phyloP scores from a whole-genome alignment of 2,888 invertebrate species.

The Harmothoe impar region DNA sequence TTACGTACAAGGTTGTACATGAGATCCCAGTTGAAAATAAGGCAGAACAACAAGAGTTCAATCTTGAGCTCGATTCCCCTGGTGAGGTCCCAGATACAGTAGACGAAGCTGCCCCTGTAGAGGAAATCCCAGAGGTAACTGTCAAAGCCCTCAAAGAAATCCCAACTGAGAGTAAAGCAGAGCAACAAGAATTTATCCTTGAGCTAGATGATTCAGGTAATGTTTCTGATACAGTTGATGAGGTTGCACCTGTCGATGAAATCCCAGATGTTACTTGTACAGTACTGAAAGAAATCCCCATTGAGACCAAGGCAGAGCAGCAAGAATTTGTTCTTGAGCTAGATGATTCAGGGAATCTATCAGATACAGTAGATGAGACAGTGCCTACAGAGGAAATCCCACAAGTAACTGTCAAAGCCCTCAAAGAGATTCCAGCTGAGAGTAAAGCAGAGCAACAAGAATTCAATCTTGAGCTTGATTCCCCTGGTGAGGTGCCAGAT shows the following conservation, averaged over 20 bases:
- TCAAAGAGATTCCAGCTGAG: slow-evolving; percentile 64
- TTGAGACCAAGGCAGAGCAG: slow-evolving; percentile 18
- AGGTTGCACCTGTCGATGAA: neutral
- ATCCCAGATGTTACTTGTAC: neutral
- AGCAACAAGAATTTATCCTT: slow-evolving; percentile 62
- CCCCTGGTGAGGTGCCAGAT: neutral
- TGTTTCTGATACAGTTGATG: neutral
- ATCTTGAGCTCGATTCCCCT: neutral
- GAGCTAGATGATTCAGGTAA: slow-evolving; percentile 43
- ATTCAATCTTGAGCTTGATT: slow-evolving; percentile 5
- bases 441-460: slow-evolving; percentile 35
- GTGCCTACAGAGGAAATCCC: neutral
- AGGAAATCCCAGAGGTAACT: slow-evolving; percentile 1
- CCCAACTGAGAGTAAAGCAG: slow-evolving; percentile 9
- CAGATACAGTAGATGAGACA: slow-evolving; percentile 9
- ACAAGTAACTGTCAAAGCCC: slow-evolving; percentile 54
- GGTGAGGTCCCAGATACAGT: slow-evolving; percentile 26
- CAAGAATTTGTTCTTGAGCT: slow-evolving; percentile 47
- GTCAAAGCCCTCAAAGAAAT: neutral
- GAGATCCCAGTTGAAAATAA: slow-evolving; percentile 55
- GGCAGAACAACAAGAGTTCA: slow-evolving; percentile 41
- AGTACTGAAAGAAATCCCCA: neutral
- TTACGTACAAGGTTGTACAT: slow-evolving; percentile 23
- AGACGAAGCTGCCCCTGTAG: neutral
- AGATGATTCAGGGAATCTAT: neutral